Conservation (phyloP, 2,888 invertebrate genomes). For the Smittia aterrima region DNA sequence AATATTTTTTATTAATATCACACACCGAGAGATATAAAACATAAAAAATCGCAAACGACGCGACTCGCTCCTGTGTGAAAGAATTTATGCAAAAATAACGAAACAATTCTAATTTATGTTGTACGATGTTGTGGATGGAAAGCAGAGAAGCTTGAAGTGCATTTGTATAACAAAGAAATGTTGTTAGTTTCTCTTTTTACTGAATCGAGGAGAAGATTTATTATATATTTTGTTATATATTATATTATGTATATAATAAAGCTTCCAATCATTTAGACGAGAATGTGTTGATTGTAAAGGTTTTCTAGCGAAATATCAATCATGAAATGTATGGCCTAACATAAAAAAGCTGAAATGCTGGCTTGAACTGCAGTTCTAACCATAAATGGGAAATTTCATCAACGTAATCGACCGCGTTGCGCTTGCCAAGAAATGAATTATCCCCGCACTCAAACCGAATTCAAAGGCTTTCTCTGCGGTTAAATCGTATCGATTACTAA, state of each 20-base stretch:
- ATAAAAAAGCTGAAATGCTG: background rate
- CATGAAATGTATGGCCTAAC: too few species aligned
- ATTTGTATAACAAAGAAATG: constrained; percentile 1
- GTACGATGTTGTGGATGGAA: constrained; percentile 12
- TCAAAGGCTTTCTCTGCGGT: background rate
- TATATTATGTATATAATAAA: too few species aligned
- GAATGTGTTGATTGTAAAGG: too few species aligned
- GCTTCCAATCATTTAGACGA: too few species aligned
- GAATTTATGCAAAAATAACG: constrained; percentile 38
- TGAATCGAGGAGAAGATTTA: too few species aligned
- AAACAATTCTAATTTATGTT: constrained; percentile 39
- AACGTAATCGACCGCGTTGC: background rate
- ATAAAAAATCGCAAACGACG: constrained; percentile 40
- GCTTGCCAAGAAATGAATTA: constrained; percentile 5
- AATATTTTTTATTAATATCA: constrained; percentile 39
- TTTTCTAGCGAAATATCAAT: too few species aligned
- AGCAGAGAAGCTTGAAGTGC: constrained; percentile 16
- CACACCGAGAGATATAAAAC: constrained; percentile 34
- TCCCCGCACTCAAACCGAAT: background rate
- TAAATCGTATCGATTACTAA: background rate
- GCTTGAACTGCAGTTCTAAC: background rate
- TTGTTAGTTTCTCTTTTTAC: too few species aligned
- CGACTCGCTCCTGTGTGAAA: constrained; percentile 20
- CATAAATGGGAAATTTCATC: background rate
- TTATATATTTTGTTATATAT: too few species aligned